Percentiles rank a stretch among this genome's conserved stretches.
Evolutionary conservation across 2,797 vertebrate genomes (phyloP).

Genomic region (Poecilia gillii): DNA sequence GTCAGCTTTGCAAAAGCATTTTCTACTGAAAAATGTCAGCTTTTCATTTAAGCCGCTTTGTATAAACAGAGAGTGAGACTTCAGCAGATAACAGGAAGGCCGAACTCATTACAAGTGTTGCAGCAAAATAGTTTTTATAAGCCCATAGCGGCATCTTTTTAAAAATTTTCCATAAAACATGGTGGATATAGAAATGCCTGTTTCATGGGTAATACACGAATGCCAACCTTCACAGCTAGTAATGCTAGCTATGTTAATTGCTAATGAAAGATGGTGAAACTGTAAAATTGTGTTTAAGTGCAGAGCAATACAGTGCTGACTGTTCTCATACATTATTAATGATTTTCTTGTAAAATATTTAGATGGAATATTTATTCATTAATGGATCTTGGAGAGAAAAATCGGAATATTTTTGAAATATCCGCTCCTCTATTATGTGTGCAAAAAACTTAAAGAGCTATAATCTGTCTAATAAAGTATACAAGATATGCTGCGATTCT

Average conservation of each 20-base stretch:
- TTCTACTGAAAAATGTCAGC: neutral
- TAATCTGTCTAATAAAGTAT: neutral
- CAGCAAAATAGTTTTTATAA: neutral
- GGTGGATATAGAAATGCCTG: neutral
- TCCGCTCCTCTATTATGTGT: neutral
- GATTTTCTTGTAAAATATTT: neutral
- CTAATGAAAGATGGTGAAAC: neutral
- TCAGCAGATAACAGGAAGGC: neutral
- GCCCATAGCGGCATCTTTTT: neutral
- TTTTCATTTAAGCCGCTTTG: neutral
- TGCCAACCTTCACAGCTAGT: neutral
- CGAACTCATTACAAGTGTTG: neutral
- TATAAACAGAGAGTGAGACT: conserved; percentile 1
- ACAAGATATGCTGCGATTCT: neutral
- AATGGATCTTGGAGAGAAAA: neutral
- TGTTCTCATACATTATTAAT: neutral
- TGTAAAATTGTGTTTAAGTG: neutral
- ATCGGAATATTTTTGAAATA: neutral
- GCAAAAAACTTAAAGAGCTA: neutral
- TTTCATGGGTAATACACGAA: neutral
- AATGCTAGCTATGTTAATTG: neutral
- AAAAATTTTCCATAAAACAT: neutral
- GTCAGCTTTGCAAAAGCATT: neutral
- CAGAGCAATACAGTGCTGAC: neutral
- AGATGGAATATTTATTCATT: neutral